These are phyloP conservation scores for Phylloscopus collybita DNA, from an alignment of 2,797 vertebrate genomes.

Conservation along the genomic window DNA sequence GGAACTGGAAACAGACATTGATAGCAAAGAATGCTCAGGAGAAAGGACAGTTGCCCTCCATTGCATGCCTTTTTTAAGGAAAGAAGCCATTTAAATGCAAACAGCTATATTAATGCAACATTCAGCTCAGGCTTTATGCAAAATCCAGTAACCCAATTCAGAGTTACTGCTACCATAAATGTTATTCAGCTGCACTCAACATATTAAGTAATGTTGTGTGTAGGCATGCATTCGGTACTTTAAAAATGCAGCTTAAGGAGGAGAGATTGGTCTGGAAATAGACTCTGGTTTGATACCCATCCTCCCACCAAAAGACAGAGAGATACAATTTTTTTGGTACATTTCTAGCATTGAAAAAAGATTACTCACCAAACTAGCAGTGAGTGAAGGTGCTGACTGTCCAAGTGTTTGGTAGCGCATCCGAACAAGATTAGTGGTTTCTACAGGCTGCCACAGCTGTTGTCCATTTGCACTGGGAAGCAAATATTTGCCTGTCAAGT, in stretches of 20 bases:
- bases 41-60: neutral
- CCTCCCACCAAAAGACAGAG: neutral
- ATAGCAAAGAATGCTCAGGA: neutral
- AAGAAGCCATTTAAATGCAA: conserved; percentile 8
- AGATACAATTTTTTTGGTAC: neutral
- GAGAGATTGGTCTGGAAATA: neutral
- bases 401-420: conserved; percentile 90
- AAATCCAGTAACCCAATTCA: neutral
- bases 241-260: neutral
- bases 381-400: conserved; percentile 94
- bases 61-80: neutral
- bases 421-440: conserved; percentile 91
- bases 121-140: neutral
- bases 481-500: conserved; percentile 89
- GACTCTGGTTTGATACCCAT: neutral
- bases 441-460: conserved; percentile 79
- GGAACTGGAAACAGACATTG: neutral
- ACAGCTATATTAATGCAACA: neutral
- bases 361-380: conserved; percentile 88
- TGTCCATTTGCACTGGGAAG: conserved; percentile 80
- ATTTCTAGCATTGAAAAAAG: neutral
- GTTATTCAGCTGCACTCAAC: neutral
- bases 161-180: neutral
- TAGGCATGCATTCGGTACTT: neutral
- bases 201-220: neutral